Base-by-base conservation (phyloP, 2,888 invertebrate genomes). In the Xestia rhomboidea region DNA sequence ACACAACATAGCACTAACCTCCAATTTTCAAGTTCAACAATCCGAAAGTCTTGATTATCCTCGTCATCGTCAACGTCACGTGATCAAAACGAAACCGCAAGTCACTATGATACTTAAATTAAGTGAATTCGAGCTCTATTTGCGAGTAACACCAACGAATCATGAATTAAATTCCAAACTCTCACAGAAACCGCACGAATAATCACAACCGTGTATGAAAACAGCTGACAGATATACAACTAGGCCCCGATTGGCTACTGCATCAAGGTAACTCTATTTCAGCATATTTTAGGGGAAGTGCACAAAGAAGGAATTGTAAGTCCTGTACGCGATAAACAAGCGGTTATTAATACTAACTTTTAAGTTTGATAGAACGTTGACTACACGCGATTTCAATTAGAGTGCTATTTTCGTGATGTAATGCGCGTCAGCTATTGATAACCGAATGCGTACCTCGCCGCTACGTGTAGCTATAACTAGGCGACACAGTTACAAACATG, bases 1-100 rank as follows among this genome's bases (percentile, higher is more conserved):
- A 79, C 30, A 79, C 57, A 77, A 82, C 67, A 84, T 64, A 75
- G 71, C 68, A 93, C 94, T 93, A 90, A 94, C 94, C 94, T 94
- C 90, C 90, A 82, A 91, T 84, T 87, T 91, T 93, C 84, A 89
- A 90, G 88, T 90, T 91, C 89, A 92, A 84, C 76, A 91, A 68
- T 86, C 91, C 88, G 54, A 93, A 80, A 82, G 85, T 90, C 81
- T 90, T 92, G 68, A 93, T 82, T 57, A 88, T 83, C 72, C 79
- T 81, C 76, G 89, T 88, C 92, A 92, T 93, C 78, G 84, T 77
- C 89, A 81, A 83, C 81, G 86, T 89, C 84, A 87, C 81, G 68
- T 51, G 67, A 68, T 24, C 38, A 46, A 57, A 57, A 46, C 41
- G 64, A 73, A 74, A 77, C 46, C 76, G 68, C 75, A 71, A 82